A percentile compares a stretch with the other conserved stretches of the same genome.
Conservation (phyloP, 1,140 invertebrate species). For the Maniola jurtina region DNA sequence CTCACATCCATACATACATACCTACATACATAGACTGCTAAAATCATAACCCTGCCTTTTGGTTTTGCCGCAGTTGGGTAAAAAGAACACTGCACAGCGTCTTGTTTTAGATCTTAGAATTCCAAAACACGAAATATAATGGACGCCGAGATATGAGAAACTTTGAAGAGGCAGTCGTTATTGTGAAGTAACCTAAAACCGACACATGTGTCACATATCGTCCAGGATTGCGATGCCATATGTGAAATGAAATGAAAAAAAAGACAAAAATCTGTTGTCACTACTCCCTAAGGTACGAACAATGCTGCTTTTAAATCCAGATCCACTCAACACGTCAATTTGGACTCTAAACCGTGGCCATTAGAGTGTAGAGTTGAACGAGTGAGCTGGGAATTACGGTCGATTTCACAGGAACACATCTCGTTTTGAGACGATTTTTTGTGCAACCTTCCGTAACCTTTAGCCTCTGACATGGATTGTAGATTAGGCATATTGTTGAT, state of each 20-base stretch:
- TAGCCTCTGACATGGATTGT: conserved; percentile 76
- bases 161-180: conserved; percentile 71
- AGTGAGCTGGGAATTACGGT: conserved; percentile 40
- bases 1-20: too few species aligned
- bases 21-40: too few species aligned
- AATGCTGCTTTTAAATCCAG: conserved; percentile 55
- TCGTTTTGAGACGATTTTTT: conserved; percentile 70
- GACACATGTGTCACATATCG: conserved; percentile 76
- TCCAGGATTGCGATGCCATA: conserved; percentile 76
- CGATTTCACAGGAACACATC: conserved; percentile 57
- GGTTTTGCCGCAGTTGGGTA: too few species aligned
- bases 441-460: conserved; percentile 75
- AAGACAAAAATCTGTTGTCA: conserved; percentile 76
- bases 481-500: conserved; percentile 77
- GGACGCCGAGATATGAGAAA: conserved; percentile 64
- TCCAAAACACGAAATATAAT: conserved; percentile 59
- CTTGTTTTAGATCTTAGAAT: conserved; percentile 54
- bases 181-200: conserved; percentile 73
- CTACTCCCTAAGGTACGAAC: conserved; percentile 72
- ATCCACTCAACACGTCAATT: conserved; percentile 33
- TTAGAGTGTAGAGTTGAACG: conserved; percentile 40
- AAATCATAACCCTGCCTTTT: too few species aligned
- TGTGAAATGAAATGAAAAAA: conserved; percentile 66
- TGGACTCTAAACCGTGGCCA: conserved; percentile 36
- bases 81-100: conserved; percentile 58